A percentile compares a stretch with the other conserved stretches of the same genome.
These are phyloP conservation scores for Rhagologus leucostigma DNA, from an alignment of 2,113 vertebrate species.

Conservation along the genomic window DNA sequence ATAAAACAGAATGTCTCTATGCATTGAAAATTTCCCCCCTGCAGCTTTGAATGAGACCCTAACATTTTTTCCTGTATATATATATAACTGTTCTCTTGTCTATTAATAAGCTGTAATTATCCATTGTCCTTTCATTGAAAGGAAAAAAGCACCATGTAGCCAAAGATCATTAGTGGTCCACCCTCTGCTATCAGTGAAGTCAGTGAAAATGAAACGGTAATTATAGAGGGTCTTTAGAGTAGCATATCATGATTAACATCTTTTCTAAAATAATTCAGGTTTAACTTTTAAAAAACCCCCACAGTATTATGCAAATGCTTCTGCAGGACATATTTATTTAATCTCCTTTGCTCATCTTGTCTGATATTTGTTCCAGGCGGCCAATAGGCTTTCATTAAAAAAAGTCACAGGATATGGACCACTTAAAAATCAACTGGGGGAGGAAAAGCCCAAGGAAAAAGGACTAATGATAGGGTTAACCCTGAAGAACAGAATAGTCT, in stretches of 20 bases:
- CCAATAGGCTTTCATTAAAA: neutral
- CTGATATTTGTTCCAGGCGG: neutral
- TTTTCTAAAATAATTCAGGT: neutral
- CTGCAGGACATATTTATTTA: neutral
- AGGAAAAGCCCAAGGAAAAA: neutral
- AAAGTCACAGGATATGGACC: neutral
- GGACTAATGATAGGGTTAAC: neutral
- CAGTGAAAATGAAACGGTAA: slow-evolving; percentile 40
- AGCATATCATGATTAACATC: neutral
- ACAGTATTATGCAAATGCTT: neutral
- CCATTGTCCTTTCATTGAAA: slow-evolving; percentile 29
- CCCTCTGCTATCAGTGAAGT: slow-evolving; percentile 31
- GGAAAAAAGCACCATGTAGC: slow-evolving; percentile 25
- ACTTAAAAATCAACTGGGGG: neutral
- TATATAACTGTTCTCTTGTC: neutral
- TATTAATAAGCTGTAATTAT: slow-evolving; percentile 49
- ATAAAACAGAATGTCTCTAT: neutral
- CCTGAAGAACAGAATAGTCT: neutral
- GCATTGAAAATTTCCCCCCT: neutral
- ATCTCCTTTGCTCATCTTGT: neutral
- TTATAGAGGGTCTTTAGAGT: slow-evolving; percentile 15
- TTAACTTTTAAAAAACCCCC: neutral
- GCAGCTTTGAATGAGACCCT: neutral
- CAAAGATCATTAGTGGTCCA: slow-evolving; percentile 41
- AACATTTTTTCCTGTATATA: neutral